These are phyloP conservation scores for Acronicta psi DNA, from an alignment of 2,888 invertebrate species.

Conservation along the genomic window DNA sequence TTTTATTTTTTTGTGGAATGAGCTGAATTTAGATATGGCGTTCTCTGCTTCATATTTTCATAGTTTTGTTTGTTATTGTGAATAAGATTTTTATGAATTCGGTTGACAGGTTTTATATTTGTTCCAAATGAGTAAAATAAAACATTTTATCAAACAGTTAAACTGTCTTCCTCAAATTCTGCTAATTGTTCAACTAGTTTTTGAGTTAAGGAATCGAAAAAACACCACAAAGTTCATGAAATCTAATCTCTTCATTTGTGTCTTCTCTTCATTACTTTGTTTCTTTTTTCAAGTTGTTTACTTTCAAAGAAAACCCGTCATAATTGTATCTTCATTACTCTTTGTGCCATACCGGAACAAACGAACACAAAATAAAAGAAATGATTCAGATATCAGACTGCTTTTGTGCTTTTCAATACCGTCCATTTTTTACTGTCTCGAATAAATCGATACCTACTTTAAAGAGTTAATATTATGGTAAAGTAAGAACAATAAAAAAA, in stretches of 20 bases:
- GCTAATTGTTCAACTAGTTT: too few species aligned
- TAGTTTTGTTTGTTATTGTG: slow-evolving; percentile 22
- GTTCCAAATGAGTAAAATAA: too few species aligned
- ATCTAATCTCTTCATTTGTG: slow-evolving; percentile 25
- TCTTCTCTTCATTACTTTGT: slow-evolving; percentile 43
- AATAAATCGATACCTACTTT: not conserved
- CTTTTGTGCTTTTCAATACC: slow-evolving; percentile 17
- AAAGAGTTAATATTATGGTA: not conserved
- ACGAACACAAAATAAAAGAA: slow-evolving; percentile 23
- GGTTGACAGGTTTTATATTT: not conserved
- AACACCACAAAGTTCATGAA: slow-evolving; percentile 1
- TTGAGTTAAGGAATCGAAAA: not conserved
- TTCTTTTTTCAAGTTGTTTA: slow-evolving; percentile 46
- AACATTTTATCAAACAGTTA: too few species aligned
- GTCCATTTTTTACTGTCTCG: slow-evolving; percentile 13
- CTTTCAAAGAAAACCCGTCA: slow-evolving; percentile 30
- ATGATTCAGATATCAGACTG: slow-evolving; percentile 17
- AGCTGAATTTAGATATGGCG: slow-evolving; percentile 16
- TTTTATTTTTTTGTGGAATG: slow-evolving; percentile 28
- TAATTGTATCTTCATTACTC: slow-evolving; percentile 49
- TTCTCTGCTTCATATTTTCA: slow-evolving; percentile 3
- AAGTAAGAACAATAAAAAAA: not conserved
- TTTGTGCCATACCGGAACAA: slow-evolving; percentile 43
- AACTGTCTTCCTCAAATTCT: too few species aligned
- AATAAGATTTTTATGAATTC: not conserved